phyloP scores from a whole-genome alignment of 2,797 vertebrate genomes.

The Gallinago stenura region DNA sequence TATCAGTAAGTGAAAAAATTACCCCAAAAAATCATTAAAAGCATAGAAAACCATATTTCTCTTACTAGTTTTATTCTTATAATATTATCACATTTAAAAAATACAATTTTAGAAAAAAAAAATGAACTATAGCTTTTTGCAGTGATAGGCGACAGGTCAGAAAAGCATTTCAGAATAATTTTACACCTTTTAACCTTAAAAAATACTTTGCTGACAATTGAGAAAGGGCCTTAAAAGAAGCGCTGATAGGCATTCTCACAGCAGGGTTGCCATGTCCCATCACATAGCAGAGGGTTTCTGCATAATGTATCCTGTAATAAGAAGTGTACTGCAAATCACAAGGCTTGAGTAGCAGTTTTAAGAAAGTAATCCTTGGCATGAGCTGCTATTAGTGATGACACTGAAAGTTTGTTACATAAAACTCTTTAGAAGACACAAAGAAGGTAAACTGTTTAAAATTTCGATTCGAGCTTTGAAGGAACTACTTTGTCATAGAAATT shows the following conservation, averaged over 20 bases:
- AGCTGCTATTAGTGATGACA: constrained; percentile 80
- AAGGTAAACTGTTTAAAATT: constrained; percentile 76
- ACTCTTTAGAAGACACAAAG: constrained; percentile 76
- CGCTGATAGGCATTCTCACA: constrained; percentile 92
- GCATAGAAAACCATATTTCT: constrained; percentile 70
- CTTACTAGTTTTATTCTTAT: constrained; percentile 74
- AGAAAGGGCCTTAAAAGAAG: constrained; percentile 88
- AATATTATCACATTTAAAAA: constrained; percentile 82
- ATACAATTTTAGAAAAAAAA: constrained; percentile 81
- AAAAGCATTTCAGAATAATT: constrained; percentile 90
- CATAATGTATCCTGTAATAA: constrained; percentile 87
- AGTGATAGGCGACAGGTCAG: constrained; percentile 87
- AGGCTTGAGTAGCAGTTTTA: constrained; percentile 77
- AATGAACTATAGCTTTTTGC: constrained; percentile 82
- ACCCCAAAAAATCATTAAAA: constrained; percentile 44
- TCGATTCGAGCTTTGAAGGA: constrained; percentile 63
- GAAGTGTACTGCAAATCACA: constrained; percentile 80
- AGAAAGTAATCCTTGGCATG: constrained; percentile 78
- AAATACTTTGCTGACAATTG: constrained; percentile 89
- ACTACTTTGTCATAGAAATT: constrained; percentile 57
- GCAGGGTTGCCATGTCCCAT: constrained; percentile 87
- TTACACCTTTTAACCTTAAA: constrained; percentile 91
- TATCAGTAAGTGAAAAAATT: constrained; percentile 37
- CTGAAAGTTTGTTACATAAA: constrained; percentile 81
- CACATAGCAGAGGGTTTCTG: constrained; percentile 86